phyloP scores from a whole-genome alignment of 2,888 invertebrate genomes.

The Ormyrus pomaceus region DNA sequence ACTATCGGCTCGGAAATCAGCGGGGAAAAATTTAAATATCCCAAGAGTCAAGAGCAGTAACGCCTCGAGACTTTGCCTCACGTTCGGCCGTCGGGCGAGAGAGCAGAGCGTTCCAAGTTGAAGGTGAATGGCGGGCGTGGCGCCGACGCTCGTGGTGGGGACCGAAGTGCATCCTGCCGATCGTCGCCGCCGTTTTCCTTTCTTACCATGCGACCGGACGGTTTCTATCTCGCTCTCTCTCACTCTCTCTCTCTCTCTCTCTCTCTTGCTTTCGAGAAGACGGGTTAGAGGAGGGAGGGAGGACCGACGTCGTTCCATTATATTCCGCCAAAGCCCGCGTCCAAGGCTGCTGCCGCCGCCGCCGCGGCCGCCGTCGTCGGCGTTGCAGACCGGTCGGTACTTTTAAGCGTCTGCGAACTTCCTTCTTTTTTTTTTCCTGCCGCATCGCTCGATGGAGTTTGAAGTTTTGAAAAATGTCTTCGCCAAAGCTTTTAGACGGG shows the following conservation, averaged over 20 bases:
- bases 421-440: conserved; percentile 3
- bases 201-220: conserved; percentile 57
- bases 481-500: not conserved
- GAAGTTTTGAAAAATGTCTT: no score
- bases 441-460: no score
- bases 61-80: conserved; percentile 6
- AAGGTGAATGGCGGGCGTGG: conserved; percentile 76
- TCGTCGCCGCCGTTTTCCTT: conserved; percentile 69
- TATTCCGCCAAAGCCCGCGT: conserved; percentile 19
- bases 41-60: no score
- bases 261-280: not conserved
- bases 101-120: conserved; percentile 67
- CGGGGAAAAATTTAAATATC: no score
- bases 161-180: conserved; percentile 69
- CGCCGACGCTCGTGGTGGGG: conserved; percentile 63
- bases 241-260: not conserved
- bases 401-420: not conserved
- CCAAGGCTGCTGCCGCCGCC: conserved; percentile 28
- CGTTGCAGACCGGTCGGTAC: conserved; percentile 21
- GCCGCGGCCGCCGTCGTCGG: not conserved
- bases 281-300: conserved; percentile 8
- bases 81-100: conserved; percentile 56
- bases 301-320: conserved; percentile 25
- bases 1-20: no score
- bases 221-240: not conserved